Evolutionary conservation across 2,797 vertebrate species (phyloP).

Genomic region (Microctenopoma stevenorrisi): DNA sequence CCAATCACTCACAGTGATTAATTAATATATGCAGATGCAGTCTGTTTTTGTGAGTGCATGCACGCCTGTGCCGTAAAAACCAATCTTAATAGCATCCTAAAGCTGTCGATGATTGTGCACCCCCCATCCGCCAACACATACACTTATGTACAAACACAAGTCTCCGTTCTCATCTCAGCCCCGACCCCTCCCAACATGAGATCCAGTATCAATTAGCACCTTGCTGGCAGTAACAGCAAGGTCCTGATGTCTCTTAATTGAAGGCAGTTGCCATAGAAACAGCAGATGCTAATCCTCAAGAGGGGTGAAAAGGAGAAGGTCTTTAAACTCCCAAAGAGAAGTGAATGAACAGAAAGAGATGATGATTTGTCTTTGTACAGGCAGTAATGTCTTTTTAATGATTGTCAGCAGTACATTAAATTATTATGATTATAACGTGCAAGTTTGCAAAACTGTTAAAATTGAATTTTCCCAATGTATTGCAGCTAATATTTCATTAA

Average conservation of each 20-base stretch:
- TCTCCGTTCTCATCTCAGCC: slow-evolving; percentile 42
- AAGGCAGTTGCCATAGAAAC: slow-evolving; percentile 77
- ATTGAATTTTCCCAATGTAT: slow-evolving; percentile 14
- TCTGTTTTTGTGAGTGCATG: slow-evolving; percentile 7
- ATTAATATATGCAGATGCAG: slow-evolving; percentile 30
- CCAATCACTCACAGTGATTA: slow-evolving; percentile 44
- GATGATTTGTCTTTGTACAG: background rate
- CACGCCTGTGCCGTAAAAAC: background rate
- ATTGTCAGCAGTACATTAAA: slow-evolving; percentile 41
- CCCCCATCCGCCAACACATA: background rate
- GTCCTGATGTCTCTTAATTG: slow-evolving; percentile 63
- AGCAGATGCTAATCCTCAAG: slow-evolving; percentile 61
- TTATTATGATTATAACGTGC: slow-evolving; percentile 33
- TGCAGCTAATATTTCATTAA: slow-evolving; percentile 1
- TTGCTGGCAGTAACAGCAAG: slow-evolving; percentile 62
- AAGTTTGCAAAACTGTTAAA: slow-evolving; percentile 23
- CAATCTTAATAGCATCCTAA: slow-evolving; percentile 47
- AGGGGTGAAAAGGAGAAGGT: slow-evolving; percentile 20
- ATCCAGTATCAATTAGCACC: slow-evolving; percentile 79
- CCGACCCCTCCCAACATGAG: slow-evolving; percentile 39
- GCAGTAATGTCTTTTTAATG: slow-evolving; percentile 25
- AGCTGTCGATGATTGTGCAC: slow-evolving; percentile 17
- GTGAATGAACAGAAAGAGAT: slow-evolving; percentile 12
- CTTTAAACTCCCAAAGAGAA: slow-evolving; percentile 31
- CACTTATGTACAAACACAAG: background rate